Evolutionary conservation across 2,888 invertebrate genomes (phyloP).

Genomic region (Orgyia antiqua): DNA sequence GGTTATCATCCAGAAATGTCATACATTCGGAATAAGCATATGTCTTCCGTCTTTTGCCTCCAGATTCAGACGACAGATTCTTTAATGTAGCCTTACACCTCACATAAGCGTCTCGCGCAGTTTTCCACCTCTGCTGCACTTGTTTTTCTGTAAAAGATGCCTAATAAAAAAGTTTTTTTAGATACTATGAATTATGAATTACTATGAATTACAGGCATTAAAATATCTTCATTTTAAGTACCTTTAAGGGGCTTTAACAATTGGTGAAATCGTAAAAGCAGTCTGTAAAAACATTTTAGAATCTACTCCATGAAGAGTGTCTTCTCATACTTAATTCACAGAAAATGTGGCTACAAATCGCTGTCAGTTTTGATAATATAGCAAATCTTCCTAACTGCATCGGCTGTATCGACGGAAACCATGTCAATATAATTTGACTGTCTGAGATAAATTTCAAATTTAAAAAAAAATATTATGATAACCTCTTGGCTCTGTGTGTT

Average conservation of each 20-base stretch:
- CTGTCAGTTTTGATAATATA: neutral
- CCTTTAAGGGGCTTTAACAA: too few relatives aligned
- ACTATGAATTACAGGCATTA: too few relatives aligned
- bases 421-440: conserved; percentile 1
- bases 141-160: conserved; percentile 1
- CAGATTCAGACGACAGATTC: neutral
- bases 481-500: conserved; percentile 1
- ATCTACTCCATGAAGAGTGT: neutral
- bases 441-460: neutral
- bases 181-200: too few relatives aligned
- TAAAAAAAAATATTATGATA: neutral
- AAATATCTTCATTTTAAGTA: too few relatives aligned
- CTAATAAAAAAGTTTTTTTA: too few relatives aligned
- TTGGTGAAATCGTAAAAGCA: too few relatives aligned
- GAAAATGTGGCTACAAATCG: neutral
- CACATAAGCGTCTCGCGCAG: conserved; percentile 1
- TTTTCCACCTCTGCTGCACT: neutral
- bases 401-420: conserved; percentile 2
- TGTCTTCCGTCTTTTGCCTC: neutral
- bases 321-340: neutral
- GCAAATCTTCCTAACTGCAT: conserved; percentile 2
- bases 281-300: neutral
- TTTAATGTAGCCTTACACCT: neutral
- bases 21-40: neutral
- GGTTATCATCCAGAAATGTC: neutral